These are phyloP conservation scores for Micropoecilia bifurca DNA, from an alignment of 2,797 vertebrate species.

Conservation along the genomic window DNA sequence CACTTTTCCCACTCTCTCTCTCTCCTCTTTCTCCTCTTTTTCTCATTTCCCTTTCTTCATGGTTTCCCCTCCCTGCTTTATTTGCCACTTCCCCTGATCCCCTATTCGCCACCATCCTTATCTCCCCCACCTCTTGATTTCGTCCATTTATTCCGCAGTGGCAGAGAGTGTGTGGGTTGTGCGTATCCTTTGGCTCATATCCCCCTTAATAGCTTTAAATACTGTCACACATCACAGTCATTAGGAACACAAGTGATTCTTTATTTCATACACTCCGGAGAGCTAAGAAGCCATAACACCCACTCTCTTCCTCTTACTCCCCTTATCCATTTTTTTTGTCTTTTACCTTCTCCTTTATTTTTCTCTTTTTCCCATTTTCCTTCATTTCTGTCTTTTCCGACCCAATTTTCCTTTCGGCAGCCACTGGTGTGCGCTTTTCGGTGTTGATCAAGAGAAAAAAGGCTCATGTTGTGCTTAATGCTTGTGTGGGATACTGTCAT, in stretches of 20 bases:
- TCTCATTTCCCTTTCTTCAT: conserved; percentile 39
- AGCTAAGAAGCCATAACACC: conserved; percentile 29
- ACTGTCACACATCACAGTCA: conserved; percentile 62
- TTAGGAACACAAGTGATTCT: conserved; percentile 55
- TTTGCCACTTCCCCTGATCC: conserved; percentile 23
- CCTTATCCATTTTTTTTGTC: neutral
- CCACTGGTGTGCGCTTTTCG: conserved; percentile 9
- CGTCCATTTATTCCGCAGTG: conserved; percentile 13
- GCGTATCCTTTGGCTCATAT: conserved; percentile 49
- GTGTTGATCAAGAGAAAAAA: conserved; percentile 20
- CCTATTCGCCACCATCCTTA: neutral
- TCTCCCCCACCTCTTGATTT: neutral
- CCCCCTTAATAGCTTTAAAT: conserved; percentile 55
- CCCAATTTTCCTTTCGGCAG: conserved; percentile 8
- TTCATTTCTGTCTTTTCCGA: neutral
- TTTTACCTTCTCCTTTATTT: conserved; percentile 6
- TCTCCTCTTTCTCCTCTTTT: conserved; percentile 34
- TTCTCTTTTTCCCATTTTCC: neutral
- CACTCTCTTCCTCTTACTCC: conserved; percentile 20
- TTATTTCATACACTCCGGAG: conserved; percentile 45
- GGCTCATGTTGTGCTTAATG: conserved; percentile 20
- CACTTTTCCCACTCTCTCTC: conserved; percentile 21
- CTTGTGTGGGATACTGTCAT: conserved; percentile 19
- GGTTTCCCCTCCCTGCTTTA: conserved; percentile 30
- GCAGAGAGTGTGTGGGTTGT: conserved; percentile 52